Evolutionary conservation across 2,113 vertebrate genomes (phyloP).

Genomic region (Tautogolabrus adspersus): DNA sequence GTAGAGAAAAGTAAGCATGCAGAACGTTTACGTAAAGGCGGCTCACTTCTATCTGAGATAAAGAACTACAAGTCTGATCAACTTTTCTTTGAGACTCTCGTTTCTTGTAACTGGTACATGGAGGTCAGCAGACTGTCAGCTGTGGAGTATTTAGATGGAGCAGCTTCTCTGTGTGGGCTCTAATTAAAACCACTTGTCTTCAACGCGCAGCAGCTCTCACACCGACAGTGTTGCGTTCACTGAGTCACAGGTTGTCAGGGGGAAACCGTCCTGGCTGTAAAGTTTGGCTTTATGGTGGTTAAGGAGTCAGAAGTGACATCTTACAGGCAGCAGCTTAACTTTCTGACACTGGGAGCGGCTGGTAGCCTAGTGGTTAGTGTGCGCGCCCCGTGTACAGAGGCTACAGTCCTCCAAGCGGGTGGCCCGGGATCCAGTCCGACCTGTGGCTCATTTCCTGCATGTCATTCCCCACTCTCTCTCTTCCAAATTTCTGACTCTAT

Average conservation of each 20-base stretch:
- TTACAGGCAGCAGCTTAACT: background rate
- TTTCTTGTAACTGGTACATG: background rate
- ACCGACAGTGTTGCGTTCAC: background rate
- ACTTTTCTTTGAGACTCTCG: no score
- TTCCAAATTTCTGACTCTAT: no score
- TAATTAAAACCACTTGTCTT: conserved; percentile 46
- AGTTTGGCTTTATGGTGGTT: background rate
- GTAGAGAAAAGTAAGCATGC: background rate
- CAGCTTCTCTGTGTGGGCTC: conserved; percentile 49
- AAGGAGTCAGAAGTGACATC: background rate
- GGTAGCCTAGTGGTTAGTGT: no score
- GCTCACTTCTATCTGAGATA: no score
- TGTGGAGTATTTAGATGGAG: no score
- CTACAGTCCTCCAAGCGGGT: no score
- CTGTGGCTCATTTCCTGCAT: no score
- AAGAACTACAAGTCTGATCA: no score
- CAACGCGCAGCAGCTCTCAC: conserved; percentile 23
- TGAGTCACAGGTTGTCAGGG: conserved; percentile 14
- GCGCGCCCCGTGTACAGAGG: no score
- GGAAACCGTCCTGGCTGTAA: conserved; percentile 2
- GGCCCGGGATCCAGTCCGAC: no score
- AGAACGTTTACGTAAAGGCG: background rate
- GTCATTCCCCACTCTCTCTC: no score
- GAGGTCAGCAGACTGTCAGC: conserved; percentile 12
- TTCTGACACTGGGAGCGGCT: no score